Percentiles rank a stretch among this genome's conserved stretches.
Evolutionary conservation across 2,888 invertebrate genomes (phyloP).

Genomic region (Drosophila trichaetosa): DNA sequence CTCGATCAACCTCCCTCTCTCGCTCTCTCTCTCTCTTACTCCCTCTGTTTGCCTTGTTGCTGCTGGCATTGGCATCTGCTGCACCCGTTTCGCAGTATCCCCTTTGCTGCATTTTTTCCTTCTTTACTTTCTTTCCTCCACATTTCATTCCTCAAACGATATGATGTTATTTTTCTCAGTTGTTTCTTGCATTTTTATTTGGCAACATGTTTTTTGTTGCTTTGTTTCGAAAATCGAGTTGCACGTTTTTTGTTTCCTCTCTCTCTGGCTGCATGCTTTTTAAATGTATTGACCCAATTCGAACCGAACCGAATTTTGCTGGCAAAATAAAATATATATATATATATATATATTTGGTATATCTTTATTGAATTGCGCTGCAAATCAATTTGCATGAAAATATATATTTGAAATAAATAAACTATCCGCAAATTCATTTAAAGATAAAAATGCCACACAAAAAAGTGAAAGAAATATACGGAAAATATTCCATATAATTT

Average conservation of each 20-base stretch:
- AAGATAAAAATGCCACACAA: not conserved
- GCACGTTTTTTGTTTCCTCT: conserved; percentile 58
- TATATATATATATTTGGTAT: conserved; percentile 1
- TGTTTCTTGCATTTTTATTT: conserved; percentile 33
- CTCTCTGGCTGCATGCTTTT: conserved; percentile 37
- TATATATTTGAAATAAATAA: conserved; percentile 20
- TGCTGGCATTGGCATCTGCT: conserved; percentile 34
- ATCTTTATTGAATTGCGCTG: conserved; percentile 12
- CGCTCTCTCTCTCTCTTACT: not conserved
- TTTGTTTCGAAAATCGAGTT: conserved; percentile 36
- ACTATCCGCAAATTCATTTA: not conserved
- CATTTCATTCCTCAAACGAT: conserved; percentile 39
- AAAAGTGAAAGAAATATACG: not conserved
- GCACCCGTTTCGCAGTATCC: conserved; percentile 26
- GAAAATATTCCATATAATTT: not conserved
- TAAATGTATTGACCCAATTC: conserved; percentile 71
- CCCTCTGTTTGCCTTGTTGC: conserved; percentile 22
- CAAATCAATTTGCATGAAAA: conserved; percentile 8
- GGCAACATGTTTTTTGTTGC: conserved; percentile 27
- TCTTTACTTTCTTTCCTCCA: conserved; percentile 20
- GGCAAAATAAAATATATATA: not conserved
- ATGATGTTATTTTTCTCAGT: not conserved
- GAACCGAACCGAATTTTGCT: conserved; percentile 23
- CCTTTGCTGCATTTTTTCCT: not conserved
- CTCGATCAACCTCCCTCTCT: not conserved